phyloP scores from a whole-genome alignment of 2,797 vertebrate genomes.

The Siniperca scherzeri region DNA sequence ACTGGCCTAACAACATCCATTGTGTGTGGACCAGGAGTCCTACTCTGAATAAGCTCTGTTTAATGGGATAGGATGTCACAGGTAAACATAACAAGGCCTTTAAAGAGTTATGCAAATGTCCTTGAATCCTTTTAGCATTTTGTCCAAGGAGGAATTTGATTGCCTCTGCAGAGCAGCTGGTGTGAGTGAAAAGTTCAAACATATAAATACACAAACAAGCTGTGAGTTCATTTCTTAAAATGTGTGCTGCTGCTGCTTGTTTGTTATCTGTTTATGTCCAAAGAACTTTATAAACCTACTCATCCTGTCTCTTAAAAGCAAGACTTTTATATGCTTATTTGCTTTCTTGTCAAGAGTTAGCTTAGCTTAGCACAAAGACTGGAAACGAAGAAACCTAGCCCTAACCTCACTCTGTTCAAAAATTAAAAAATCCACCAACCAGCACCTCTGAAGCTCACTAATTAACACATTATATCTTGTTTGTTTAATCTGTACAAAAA shows the following conservation, averaged over 20 bases:
- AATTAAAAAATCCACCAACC: not conserved
- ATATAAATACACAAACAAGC: not conserved
- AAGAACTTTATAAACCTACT: not conserved
- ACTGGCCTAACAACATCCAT: not conserved
- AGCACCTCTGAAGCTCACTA: not conserved
- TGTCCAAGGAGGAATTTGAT: slow-evolving; percentile 15
- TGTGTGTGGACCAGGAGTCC: not conserved
- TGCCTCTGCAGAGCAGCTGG: slow-evolving; percentile 36
- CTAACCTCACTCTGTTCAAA: not conserved
- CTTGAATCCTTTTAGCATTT: slow-evolving; percentile 12
- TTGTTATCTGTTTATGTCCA: not conserved
- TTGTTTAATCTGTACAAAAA: not conserved
- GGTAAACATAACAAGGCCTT: slow-evolving; percentile 25
- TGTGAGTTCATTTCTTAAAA: slow-evolving; percentile 5
- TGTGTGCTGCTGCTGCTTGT: slow-evolving; percentile 1
- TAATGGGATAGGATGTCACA: not conserved
- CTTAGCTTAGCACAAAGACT: not conserved
- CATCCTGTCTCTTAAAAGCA: not conserved
- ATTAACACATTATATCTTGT: not conserved
- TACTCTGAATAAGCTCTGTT: not conserved
- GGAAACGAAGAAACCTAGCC: not conserved
- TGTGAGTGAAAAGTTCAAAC: slow-evolving; percentile 12
- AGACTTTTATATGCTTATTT: not conserved
- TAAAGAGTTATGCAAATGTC: slow-evolving; percentile 18
- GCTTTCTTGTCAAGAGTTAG: no score